Conservation (phyloP, 2,888 invertebrate genomes). For the Chydorus sphaericus region DNA sequence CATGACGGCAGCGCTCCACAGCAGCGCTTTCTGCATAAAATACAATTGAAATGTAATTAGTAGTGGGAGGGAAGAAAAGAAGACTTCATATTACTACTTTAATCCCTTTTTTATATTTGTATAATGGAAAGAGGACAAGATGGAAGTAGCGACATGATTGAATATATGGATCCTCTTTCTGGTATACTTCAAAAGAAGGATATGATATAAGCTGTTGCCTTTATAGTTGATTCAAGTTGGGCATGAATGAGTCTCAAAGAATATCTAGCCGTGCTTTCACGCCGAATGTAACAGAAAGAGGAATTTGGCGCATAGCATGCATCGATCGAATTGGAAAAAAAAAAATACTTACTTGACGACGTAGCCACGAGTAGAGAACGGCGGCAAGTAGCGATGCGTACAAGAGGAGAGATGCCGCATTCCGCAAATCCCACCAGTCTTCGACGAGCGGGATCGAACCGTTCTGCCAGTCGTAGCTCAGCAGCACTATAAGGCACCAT, state of each 20-base stretch:
- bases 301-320: neutral
- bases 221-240: too few relatives aligned
- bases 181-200: too few relatives aligned
- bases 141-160: too few relatives aligned
- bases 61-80: too few relatives aligned
- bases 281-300: neutral
- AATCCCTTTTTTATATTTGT: too few relatives aligned
- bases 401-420: conserved; percentile 23
- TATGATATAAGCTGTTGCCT: too few relatives aligned
- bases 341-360: conserved; percentile 1
- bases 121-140: neutral
- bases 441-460: conserved; percentile 61
- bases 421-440: conserved; percentile 30
- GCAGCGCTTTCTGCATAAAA: neutral
- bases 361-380: neutral
- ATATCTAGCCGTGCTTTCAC: too few relatives aligned
- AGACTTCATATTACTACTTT: too few relatives aligned
- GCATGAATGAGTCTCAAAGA: too few relatives aligned
- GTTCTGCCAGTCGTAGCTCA: conserved; percentile 84
- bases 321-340: neutral
- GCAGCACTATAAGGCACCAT: conserved; percentile 19
- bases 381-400: conserved; percentile 10
- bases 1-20: conserved; percentile 47
- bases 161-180: too few relatives aligned
- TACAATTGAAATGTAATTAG: too few relatives aligned